Base-by-base conservation (phyloP, 2,888 invertebrate species). In the Ganaspis brasiliensis region DNA sequence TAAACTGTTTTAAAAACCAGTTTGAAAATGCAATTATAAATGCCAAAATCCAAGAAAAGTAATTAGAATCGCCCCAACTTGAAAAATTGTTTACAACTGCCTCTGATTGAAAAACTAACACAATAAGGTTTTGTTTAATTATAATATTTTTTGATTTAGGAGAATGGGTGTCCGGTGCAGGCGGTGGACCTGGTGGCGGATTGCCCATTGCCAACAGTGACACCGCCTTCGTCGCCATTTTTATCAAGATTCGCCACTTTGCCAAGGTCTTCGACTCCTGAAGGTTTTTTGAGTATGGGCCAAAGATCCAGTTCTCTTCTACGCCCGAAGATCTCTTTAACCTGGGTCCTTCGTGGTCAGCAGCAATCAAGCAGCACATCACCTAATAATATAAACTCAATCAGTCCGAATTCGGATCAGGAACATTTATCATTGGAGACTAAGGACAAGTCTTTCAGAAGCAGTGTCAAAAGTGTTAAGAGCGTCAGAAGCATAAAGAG, bases 331-430 rank as follows among this genome's bases (percentile, higher is more conserved):
- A 94, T 96, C 91, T 95, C 96, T 75, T 92, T 96, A 75, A 95
- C 95, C 73, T 96, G 96, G 96, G 95, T 96, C 75, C 92, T 96
- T 55, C 94, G 95, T 87, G 95, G 95, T 82, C 78, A 79, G 49
- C 77, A 79, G 16, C 74, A 57, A 19, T 26, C 67, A 40, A 24
- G 24, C 73, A 57, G 19, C 12, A 16, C 59, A 74, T 16, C 16
- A 26, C 12, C 40, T 35, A 73, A 45, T 55, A 61, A 21, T 61
- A 61, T 49, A 6, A 24, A 3, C 12, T 45, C 56, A 2, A 40
- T 57, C 10, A 73, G 14, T 61, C n/a, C 70, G 78, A 57, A 77
- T 37, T 56, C 79, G 63, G 63, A 63, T 49, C 67, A 45, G n/a
- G 67, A 67, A n/a, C 16, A n/a, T 45, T 24, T 67, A 24, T 67